Evolutionary conservation across 2,113 vertebrate species (phyloP).

Genomic region (Antechinus flavipes): DNA sequence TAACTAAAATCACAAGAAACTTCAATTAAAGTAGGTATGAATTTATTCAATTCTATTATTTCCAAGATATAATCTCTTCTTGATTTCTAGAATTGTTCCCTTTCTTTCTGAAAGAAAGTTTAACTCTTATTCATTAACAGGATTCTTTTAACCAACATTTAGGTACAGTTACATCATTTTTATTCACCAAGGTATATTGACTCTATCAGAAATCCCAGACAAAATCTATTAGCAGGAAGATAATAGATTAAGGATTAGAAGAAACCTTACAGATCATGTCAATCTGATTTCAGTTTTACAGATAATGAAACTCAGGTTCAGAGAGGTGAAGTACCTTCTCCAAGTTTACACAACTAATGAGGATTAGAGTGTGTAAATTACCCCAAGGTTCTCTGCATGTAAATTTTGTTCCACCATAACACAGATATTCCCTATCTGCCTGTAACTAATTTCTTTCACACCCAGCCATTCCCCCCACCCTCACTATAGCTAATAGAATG

Average conservation of each 20-base stretch:
- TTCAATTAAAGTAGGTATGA: too few relatives aligned
- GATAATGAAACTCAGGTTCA: neutral
- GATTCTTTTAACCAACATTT: too few relatives aligned
- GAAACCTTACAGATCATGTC: neutral
- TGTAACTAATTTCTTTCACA: neutral
- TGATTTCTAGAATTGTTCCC: too few relatives aligned
- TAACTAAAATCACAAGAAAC: too few relatives aligned
- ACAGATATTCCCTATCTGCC: neutral
- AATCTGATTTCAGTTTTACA: neutral
- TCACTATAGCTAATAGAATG: neutral
- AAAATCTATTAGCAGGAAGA: neutral
- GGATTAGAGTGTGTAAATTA: neutral
- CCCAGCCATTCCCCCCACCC: neutral
- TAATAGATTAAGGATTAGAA: neutral
- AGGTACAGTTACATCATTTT: too few relatives aligned
- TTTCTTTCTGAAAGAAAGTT: too few relatives aligned
- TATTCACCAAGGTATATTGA: too few relatives aligned
- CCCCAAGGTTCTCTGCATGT: neutral
- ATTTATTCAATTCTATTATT: too few relatives aligned
- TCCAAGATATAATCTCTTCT: too few relatives aligned
- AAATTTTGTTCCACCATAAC: neutral
- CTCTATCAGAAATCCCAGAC: too few relatives aligned
- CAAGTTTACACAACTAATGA: neutral
- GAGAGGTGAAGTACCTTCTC: neutral
- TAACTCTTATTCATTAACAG: too few relatives aligned